Evolutionary conservation across 2,797 vertebrate species (phyloP).

Genomic region (Megaceryle alcyon): DNA sequence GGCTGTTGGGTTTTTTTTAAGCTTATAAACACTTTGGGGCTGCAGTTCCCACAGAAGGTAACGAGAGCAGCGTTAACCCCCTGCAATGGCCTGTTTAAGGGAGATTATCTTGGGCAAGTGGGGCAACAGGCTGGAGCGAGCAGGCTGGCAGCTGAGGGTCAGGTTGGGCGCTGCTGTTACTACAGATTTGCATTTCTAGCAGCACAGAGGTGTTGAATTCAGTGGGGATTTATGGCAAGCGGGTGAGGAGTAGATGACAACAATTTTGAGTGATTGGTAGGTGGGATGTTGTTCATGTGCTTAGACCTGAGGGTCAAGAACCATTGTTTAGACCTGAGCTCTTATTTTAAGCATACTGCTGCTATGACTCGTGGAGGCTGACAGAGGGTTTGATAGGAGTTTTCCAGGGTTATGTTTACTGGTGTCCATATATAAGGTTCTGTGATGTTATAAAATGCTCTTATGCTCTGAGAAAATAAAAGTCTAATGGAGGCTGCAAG

Average conservation of each 20-base stretch:
- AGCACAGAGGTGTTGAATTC: background rate
- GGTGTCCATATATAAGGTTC: background rate
- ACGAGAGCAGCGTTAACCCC: background rate
- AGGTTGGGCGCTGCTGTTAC: background rate
- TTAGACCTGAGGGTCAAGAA: background rate
- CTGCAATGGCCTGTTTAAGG: background rate
- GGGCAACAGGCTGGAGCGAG: background rate
- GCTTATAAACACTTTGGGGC: conserved; percentile 31
- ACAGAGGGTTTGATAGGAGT: background rate
- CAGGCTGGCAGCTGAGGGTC: background rate
- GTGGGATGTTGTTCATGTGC: background rate
- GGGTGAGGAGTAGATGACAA: background rate
- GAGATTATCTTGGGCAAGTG: background rate
- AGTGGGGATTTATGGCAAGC: background rate
- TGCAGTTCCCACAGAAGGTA: conserved; percentile 26
- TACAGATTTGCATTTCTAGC: background rate
- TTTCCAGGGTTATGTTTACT: background rate
- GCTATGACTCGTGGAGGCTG: background rate
- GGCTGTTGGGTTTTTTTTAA: conserved; percentile 33
- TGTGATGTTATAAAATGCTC: background rate
- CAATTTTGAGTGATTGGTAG: background rate
- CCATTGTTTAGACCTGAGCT: background rate
- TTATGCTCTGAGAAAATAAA: background rate
- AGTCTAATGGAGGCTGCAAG: background rate
- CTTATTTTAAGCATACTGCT: background rate